Conservation (phyloP, 2,888 invertebrate genomes). For the Hypselothyrea guttata region DNA sequence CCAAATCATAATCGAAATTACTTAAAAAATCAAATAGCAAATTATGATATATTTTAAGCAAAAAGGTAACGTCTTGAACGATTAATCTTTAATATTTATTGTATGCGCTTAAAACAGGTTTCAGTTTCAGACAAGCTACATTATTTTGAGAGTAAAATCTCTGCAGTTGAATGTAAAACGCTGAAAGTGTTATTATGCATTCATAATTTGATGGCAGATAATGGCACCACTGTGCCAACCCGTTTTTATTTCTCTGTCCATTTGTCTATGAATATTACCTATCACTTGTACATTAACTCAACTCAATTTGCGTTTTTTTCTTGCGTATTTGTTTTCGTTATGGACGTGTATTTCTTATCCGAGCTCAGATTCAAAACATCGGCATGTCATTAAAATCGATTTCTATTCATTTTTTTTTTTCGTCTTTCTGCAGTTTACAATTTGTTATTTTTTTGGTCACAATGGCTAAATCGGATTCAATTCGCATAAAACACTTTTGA, state of each 20-base stretch:
- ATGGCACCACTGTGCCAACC: conserved; percentile 27
- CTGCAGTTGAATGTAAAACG: too few species aligned
- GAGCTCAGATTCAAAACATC: background rate
- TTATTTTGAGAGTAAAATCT: too few species aligned
- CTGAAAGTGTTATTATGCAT: too few species aligned
- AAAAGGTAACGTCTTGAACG: too few species aligned
- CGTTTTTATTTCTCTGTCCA: conserved; percentile 12
- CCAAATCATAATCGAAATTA: too few species aligned
- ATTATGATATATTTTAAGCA: too few species aligned
- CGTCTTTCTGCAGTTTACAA: conserved; percentile 5
- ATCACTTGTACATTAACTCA: conserved; percentile 14
- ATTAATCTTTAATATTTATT: too few species aligned
- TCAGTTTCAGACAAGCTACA: too few species aligned
- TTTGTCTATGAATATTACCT: conserved; percentile 1
- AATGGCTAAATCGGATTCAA: background rate
- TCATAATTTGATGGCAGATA: too few species aligned
- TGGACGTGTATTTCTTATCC: background rate
- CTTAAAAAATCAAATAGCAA: too few species aligned
- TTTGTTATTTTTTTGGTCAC: background rate
- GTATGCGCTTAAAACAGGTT: too few species aligned
- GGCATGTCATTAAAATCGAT: conserved; percentile 5
- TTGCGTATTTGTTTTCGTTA: conserved; percentile 1
- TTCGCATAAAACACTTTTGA: too few species aligned
- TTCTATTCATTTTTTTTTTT: conserved; percentile 7
- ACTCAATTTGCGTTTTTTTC: background rate